phyloP scores from a whole-genome alignment of 2,113 vertebrate genomes.

The Pongo pygmaeus region DNA sequence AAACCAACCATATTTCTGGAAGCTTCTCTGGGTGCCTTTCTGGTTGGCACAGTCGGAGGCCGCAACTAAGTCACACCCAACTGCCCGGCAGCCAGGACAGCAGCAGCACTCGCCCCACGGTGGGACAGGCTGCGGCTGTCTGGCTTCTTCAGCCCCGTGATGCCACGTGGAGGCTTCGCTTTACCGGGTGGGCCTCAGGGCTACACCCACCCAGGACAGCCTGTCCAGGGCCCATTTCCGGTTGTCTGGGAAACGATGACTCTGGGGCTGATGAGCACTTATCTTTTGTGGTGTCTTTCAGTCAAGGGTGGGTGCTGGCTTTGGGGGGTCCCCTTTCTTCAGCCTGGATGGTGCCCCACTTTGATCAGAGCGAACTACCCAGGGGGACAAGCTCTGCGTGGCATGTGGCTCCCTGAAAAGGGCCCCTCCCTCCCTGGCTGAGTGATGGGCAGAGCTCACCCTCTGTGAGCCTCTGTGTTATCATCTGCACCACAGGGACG shows the following conservation, averaged over 20 bases:
- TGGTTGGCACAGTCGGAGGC: neutral
- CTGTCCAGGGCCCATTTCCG: neutral
- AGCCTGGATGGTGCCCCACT: neutral
- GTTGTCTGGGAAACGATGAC: neutral
- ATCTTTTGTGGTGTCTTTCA: neutral
- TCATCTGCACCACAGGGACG: neutral
- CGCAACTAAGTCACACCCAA: too few relatives aligned
- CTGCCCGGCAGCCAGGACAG: neutral
- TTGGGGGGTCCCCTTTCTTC: neutral
- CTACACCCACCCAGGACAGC: neutral
- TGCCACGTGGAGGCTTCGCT: neutral
- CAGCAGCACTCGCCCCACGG: neutral
- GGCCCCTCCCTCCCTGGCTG: neutral
- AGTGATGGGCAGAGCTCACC: neutral
- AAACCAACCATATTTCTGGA: neutral
- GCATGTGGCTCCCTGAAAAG: neutral
- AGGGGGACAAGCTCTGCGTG: neutral
- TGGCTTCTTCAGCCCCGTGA: too few relatives aligned
- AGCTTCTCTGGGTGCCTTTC: neutral
- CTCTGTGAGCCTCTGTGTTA: fast-evolving
- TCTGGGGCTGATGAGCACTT: neutral
- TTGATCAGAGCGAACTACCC: neutral
- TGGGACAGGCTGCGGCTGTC: neutral
- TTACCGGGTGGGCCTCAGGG: neutral
- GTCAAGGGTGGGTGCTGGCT: neutral